These are phyloP conservation scores for Proteles cristata DNA, from an alignment of 2,113 vertebrate species.

Conservation along the genomic window DNA sequence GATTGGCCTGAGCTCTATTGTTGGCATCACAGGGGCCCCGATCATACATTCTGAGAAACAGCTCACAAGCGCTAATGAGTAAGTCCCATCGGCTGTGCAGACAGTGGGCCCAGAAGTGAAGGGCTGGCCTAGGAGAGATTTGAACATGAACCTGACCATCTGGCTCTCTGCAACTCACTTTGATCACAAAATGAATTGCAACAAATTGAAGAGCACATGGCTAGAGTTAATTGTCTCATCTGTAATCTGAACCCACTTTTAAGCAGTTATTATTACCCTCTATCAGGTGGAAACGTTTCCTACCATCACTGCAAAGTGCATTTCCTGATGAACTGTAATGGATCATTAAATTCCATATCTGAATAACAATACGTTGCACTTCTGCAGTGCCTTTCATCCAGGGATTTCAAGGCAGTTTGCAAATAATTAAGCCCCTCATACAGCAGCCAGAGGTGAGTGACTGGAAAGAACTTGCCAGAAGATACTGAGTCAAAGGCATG, in stretches of 20 bases:
- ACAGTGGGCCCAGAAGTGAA: slow-evolving; percentile 70
- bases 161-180: slow-evolving; percentile 75
- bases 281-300: slow-evolving; percentile 78
- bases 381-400: slow-evolving; percentile 73
- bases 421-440: slow-evolving; percentile 78
- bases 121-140: slow-evolving; percentile 69
- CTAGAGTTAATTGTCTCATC: slow-evolving; percentile 82
- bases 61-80: slow-evolving; percentile 74
- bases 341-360: slow-evolving; percentile 80
- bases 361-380: slow-evolving; percentile 80
- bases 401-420: slow-evolving; percentile 77
- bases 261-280: slow-evolving; percentile 79
- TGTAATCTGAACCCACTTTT: slow-evolving; percentile 81
- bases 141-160: slow-evolving; percentile 81
- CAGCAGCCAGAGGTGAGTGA: slow-evolving; percentile 71
- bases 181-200: slow-evolving; percentile 83
- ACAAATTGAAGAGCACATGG: slow-evolving; percentile 82
- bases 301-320: slow-evolving; percentile 72
- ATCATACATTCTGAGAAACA: slow-evolving; percentile 61
- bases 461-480: slow-evolving; percentile 63
- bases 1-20: slow-evolving; percentile 66
- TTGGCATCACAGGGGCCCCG: slow-evolving; percentile 41
- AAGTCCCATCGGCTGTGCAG: slow-evolving; percentile 14
- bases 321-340: slow-evolving; percentile 81
- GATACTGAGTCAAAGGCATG: slow-evolving; percentile 68